Percentiles rank a stretch among this genome's conserved stretches.
Conservation (phyloP, 1,140 invertebrate species). For the Leptinotarsa defecta region DNA sequence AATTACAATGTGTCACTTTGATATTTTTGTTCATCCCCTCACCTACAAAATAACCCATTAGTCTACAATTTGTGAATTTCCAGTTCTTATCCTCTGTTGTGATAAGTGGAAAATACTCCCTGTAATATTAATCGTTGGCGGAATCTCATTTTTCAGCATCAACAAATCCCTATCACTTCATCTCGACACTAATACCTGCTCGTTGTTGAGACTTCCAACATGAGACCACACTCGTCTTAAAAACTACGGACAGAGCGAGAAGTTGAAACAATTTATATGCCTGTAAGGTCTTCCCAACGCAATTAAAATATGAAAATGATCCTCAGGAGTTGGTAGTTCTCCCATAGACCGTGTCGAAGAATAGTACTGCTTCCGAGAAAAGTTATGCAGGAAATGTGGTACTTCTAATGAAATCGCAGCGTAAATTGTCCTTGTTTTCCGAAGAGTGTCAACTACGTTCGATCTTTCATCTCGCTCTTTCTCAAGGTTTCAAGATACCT, state of each 20-base stretch:
- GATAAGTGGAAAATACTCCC: too few species aligned
- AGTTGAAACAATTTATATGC: not conserved
- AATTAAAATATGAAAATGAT: constrained; percentile 27
- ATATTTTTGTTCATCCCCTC: too few species aligned
- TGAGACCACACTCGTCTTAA: too few species aligned
- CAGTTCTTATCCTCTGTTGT: too few species aligned
- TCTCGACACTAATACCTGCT: not conserved
- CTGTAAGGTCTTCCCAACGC: not conserved
- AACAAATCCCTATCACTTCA: too few species aligned
- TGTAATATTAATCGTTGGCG: too few species aligned
- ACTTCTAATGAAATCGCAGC: not conserved
- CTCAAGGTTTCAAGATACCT: not conserved
- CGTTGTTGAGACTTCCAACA: not conserved
- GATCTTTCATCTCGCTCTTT: not conserved
- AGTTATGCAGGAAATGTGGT: constrained; percentile 24
- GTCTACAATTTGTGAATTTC: too few species aligned
- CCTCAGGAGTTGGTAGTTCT: constrained; percentile 18
- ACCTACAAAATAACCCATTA: too few species aligned
- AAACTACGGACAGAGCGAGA: not conserved
- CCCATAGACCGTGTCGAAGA: constrained; percentile 21
- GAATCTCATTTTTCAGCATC: too few species aligned
- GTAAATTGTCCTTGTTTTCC: not conserved
- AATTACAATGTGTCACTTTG: too few species aligned
- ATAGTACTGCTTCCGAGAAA: constrained; percentile 12
- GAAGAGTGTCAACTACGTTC: too few species aligned